Percentiles rank a stretch among this genome's conserved stretches.
Evolutionary conservation across 2,888 invertebrate genomes (phyloP).

Genomic region (Pristionchus japonicus): DNA sequence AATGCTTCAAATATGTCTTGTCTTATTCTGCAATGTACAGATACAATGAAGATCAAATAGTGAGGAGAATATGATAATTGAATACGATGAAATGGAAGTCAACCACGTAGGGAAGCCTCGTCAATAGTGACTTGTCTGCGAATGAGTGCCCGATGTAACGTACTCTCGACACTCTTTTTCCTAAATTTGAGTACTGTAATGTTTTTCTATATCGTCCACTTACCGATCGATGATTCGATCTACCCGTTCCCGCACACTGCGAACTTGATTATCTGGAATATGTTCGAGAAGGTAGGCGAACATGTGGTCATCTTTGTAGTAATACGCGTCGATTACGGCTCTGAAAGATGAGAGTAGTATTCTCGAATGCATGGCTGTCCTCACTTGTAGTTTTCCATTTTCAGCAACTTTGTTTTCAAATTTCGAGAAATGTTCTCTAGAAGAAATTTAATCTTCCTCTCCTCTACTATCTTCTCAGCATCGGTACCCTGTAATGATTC

Average conservation of each 20-base stretch:
- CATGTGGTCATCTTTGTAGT: constrained; percentile 57
- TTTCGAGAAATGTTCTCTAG: constrained; percentile 57
- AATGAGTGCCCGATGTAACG: neutral
- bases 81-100: neutral
- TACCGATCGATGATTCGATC: constrained; percentile 58
- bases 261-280: constrained; percentile 54
- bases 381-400: constrained; percentile 56
- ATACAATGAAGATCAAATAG: neutral
- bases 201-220: neutral
- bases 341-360: constrained; percentile 48
- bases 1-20: constrained; percentile 16
- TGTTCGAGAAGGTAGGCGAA: constrained; percentile 55
- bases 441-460: constrained; percentile 58
- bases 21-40: neutral
- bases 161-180: neutral
- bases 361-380: neutral
- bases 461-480: constrained; percentile 9
- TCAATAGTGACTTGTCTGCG: constrained; percentile 28
- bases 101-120: neutral
- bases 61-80: neutral
- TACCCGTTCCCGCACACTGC: constrained; percentile 53
- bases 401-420: constrained; percentile 52
- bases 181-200: neutral
- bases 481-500: neutral
- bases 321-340: constrained; percentile 60